These are phyloP conservation scores for Aphrophora alni DNA, from an alignment of 2,888 invertebrate species.

Conservation along the genomic window DNA sequence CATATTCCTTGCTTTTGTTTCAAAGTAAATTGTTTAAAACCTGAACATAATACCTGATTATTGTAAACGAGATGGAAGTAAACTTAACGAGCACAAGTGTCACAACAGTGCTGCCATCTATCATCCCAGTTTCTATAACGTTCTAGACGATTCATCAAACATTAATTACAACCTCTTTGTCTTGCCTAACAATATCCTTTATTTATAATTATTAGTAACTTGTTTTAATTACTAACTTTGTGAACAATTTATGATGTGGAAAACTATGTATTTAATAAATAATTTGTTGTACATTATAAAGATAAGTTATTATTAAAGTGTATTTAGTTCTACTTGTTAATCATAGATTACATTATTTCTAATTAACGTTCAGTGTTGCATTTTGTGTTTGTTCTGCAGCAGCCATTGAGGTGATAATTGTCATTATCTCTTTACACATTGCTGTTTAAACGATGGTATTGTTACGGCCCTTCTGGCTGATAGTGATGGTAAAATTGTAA, in stretches of 20 bases:
- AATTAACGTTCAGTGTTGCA: too few relatives aligned
- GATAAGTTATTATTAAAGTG: too few relatives aligned
- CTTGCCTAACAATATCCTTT: background rate
- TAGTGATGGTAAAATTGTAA: too few relatives aligned
- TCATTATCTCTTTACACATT: too few relatives aligned
- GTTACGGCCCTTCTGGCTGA: too few relatives aligned
- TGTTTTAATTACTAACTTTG: background rate
- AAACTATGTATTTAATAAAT: too few relatives aligned
- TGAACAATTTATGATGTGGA: background rate
- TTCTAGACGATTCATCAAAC: background rate
- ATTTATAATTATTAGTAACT: background rate
- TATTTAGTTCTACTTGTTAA: too few relatives aligned
- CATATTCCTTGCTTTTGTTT: background rate
- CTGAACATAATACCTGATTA: background rate
- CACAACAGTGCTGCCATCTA: constrained; percentile 6
- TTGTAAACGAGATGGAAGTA: background rate
- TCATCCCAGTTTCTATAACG: constrained; percentile 7
- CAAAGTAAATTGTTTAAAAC: background rate
- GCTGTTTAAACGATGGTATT: too few relatives aligned
- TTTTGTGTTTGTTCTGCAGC: too few relatives aligned
- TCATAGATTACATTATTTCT: too few relatives aligned
- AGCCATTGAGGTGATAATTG: too few relatives aligned
- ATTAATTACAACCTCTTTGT: background rate
- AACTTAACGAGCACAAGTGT: background rate
- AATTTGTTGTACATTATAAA: too few relatives aligned